Base-by-base conservation (phyloP, 2,113 vertebrate species). In the Phasianus colchicus region DNA sequence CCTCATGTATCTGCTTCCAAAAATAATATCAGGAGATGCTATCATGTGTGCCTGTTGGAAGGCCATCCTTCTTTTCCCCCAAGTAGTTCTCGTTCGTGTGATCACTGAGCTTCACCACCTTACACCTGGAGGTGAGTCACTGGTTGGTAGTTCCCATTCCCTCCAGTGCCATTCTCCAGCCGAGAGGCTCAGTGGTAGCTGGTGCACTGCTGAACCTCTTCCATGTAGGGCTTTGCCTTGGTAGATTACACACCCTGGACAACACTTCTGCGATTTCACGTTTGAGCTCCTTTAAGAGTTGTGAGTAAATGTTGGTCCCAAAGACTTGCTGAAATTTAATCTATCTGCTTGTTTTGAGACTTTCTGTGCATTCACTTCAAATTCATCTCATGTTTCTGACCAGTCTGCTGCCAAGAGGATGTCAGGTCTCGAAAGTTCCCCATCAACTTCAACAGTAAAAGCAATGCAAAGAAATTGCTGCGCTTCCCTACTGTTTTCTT, bases 101-200 rank as follows among this genome's bases (percentile, higher is more conserved):
- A 7, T 60, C 47, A 10, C 20, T 8, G 45, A 11, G 32, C 9
- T 22, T 55, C 58, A 27, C 20, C 36, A 19, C 0, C 0, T 25
- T 61, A n/a, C 0, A 0, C 15, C 30, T 32, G 43, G 24, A 43
- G 13, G 32, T 6, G 38, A 30, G 27, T 27, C 36, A 2, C n/a
- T 19, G 22, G 19, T 8, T 0, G 0, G 21, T 12, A 47, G 30
- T 13, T 63, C 45, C 38, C 0, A 0, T 66, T 55, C 29, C 17
- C 58, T 69, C 19, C 0, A 1, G 43, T 83, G 48, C 3, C 0
- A 0, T 27, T 79, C 6, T 29, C 7, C 42, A 29, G 11, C 32
- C 0, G 0, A 47, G 30, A 30, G 81, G 42, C 29, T 2, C 57
- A 25, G 38, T 1, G 36, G 29, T 61, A 64, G 30, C 79, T 50